Conservation (phyloP, 2,888 invertebrate genomes). For the Cenopis cana region DNA sequence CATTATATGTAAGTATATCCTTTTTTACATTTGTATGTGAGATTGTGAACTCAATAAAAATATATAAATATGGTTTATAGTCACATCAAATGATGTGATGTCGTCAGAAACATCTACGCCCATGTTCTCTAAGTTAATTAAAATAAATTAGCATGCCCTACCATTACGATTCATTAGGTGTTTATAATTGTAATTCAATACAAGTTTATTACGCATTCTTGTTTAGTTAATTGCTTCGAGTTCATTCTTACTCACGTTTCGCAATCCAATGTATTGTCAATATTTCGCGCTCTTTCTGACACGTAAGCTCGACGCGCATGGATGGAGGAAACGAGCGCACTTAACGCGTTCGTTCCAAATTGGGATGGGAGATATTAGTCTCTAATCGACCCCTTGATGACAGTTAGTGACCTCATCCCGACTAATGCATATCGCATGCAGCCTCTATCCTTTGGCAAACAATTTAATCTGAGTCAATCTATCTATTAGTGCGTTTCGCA, state of each 20-base stretch:
- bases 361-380: neutral
- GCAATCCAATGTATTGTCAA: neutral
- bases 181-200: slow-evolving; percentile 21
- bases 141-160: neutral
- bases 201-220: slow-evolving; percentile 20
- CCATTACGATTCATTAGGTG: neutral
- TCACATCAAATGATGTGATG: neutral
- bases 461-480: neutral
- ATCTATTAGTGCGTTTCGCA: no score
- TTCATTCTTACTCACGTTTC: neutral
- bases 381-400: neutral
- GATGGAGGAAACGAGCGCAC: neutral
- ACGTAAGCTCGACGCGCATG: no score
- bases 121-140: neutral
- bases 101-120: neutral
- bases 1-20: no score
- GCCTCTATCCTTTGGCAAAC: neutral
- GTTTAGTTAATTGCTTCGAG: slow-evolving; percentile 2
- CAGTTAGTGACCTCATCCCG: neutral
- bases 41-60: no score
- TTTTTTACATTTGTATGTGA: no score
- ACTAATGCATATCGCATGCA: neutral
- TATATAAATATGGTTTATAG: no score
- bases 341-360: neutral
- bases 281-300: neutral